These are phyloP conservation scores for Scomberomorus guttatus DNA, from an alignment of 2,797 vertebrate species.

Conservation along the genomic window DNA sequence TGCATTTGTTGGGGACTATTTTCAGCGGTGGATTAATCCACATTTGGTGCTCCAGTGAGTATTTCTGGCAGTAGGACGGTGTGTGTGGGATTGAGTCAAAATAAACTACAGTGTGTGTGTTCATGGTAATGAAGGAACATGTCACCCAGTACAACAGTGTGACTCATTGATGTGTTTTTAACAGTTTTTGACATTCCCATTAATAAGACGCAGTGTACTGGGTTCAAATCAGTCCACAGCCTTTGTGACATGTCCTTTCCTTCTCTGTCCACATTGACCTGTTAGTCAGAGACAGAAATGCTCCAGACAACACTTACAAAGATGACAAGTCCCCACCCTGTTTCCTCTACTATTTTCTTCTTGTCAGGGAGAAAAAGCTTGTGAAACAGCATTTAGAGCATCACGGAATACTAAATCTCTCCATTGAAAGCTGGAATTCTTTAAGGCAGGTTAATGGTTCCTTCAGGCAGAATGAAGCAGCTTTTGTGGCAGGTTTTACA, in stretches of 20 bases:
- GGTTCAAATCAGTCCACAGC: neutral
- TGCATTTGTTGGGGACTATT: too few relatives aligned
- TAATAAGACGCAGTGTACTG: neutral
- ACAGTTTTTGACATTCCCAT: neutral
- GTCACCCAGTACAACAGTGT: neutral
- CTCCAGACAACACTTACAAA: slow-evolving; percentile 4
- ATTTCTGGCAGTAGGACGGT: too few relatives aligned
- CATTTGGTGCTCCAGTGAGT: too few relatives aligned
- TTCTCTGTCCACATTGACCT: neutral
- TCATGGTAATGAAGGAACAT: neutral
- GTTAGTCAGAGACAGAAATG: neutral
- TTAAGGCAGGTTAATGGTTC: slow-evolving; percentile 19
- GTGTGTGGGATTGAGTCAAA: neutral
- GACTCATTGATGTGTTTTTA: neutral
- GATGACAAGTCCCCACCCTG: neutral
- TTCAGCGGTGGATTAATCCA: too few relatives aligned
- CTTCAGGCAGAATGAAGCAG: slow-evolving; percentile 16
- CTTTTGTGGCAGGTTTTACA: slow-evolving; percentile 22
- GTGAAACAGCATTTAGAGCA: slow-evolving; percentile 17
- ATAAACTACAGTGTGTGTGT: neutral
- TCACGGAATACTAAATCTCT: slow-evolving; percentile 19
- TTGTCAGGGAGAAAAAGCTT: neutral
- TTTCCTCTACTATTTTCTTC: slow-evolving; percentile 5
- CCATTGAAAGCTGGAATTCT: slow-evolving; percentile 23
- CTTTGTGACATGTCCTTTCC: neutral